Percentiles rank a stretch among this genome's conserved stretches.
Evolutionary conservation across 2,113 vertebrate species (phyloP).

Genomic region (Malurus elegans): DNA sequence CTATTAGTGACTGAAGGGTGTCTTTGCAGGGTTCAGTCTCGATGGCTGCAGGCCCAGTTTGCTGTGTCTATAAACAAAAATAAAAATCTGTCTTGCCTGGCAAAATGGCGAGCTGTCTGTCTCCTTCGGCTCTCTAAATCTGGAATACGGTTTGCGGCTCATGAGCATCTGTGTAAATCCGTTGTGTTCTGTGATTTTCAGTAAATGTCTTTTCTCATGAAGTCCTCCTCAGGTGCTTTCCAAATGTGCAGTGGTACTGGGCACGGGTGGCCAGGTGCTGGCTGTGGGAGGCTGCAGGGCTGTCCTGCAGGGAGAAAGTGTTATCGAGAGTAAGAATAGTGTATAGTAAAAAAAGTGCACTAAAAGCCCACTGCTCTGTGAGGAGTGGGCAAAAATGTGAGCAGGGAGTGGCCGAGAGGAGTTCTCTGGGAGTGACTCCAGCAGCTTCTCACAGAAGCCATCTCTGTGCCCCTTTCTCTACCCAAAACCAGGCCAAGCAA

Average conservation of each 20-base stretch:
- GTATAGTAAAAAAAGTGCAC: too few species aligned
- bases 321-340: too few species aligned
- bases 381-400: neutral
- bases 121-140: neutral
- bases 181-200: fast-evolving
- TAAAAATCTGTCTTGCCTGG: neutral
- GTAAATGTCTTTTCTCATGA: neutral
- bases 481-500: too few species aligned
- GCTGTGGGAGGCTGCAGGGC: fast-evolving
- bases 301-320: too few species aligned
- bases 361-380: neutral
- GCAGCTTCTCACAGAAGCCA: too few species aligned
- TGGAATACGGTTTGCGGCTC: neutral
- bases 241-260: neutral
- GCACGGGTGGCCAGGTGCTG: neutral
- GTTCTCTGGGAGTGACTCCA: neutral
- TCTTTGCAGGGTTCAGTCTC: neutral
- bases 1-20: neutral
- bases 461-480: too few species aligned
- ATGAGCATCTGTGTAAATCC: neutral
- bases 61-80: neutral
- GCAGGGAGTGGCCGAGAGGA: neutral
- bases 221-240: neutral
- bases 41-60: neutral
- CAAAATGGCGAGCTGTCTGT: neutral